A percentile compares a stretch with the other conserved stretches of the same genome.
These are phyloP conservation scores for Halesus radiatus DNA, from an alignment of 1,140 invertebrate genomes.

Conservation along the genomic window DNA sequence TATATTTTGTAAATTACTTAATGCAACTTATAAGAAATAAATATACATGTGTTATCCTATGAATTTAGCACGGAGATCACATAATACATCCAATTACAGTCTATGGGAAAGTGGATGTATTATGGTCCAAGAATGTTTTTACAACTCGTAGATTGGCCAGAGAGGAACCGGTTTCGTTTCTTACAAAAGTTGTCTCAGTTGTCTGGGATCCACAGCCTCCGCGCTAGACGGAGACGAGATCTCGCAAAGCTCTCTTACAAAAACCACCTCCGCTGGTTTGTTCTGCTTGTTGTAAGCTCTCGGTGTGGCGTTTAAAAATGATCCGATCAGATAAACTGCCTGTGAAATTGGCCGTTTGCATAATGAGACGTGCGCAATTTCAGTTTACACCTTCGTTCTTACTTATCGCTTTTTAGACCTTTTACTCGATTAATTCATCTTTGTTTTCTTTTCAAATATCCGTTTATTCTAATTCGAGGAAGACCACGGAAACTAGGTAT, in stretches of 20 bases:
- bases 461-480: too few relatives aligned
- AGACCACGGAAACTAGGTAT: too few relatives aligned
- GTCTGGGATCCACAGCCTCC: neutral
- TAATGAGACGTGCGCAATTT: conserved; percentile 16
- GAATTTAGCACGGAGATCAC: too few relatives aligned
- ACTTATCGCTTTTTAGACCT: too few relatives aligned
- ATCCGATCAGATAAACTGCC: conserved; percentile 12
- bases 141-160: neutral
- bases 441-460: too few relatives aligned
- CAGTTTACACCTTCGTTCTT: neutral
- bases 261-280: neutral
- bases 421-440: too few relatives aligned
- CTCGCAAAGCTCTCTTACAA: neutral
- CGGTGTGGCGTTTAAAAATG: conserved; percentile 2
- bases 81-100: neutral
- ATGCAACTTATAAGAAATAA: too few relatives aligned
- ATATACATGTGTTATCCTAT: too few relatives aligned
- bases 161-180: neutral
- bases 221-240: neutral
- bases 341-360: conserved; percentile 34
- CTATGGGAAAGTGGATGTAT: neutral
- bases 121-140: neutral
- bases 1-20: too few relatives aligned
- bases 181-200: too few relatives aligned
- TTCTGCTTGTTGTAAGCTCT: neutral